phyloP scores from a whole-genome alignment of 2,113 vertebrate species.

The Argyrosomus japonicus region DNA sequence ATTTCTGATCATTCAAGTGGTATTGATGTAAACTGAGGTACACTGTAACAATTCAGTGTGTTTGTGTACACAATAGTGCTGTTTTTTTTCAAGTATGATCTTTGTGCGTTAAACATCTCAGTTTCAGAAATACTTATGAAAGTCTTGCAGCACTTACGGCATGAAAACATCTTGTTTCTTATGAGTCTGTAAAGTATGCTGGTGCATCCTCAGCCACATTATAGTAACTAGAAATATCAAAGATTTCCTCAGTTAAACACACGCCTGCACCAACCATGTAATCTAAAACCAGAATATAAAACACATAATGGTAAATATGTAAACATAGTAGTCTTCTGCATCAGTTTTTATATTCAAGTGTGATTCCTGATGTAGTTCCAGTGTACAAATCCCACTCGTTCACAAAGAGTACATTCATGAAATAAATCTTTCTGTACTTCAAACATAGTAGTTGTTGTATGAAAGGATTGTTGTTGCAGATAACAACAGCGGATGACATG shows the following conservation, averaged over 20 bases:
- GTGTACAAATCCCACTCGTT: background rate
- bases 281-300: background rate
- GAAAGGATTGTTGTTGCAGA: background rate
- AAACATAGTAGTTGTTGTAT: too few relatives aligned
- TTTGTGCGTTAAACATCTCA: background rate
- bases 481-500: background rate
- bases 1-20: constrained; percentile 2
- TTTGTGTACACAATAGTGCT: background rate
- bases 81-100: background rate
- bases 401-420: background rate
- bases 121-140: background rate
- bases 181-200: background rate
- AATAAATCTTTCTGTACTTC: background rate
- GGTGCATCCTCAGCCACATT: background rate
- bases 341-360: background rate
- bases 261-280: background rate
- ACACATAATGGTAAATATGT: background rate
- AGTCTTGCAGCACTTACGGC: too few relatives aligned
- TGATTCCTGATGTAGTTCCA: background rate
- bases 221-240: background rate
- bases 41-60: background rate
- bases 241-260: background rate
- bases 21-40: background rate
- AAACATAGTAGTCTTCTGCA: background rate
- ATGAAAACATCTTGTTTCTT: background rate